Percentiles rank a stretch among this genome's conserved stretches.
phyloP scores from a whole-genome alignment of 2,797 vertebrate genomes.

The Tympanoctomys barrerae region DNA sequence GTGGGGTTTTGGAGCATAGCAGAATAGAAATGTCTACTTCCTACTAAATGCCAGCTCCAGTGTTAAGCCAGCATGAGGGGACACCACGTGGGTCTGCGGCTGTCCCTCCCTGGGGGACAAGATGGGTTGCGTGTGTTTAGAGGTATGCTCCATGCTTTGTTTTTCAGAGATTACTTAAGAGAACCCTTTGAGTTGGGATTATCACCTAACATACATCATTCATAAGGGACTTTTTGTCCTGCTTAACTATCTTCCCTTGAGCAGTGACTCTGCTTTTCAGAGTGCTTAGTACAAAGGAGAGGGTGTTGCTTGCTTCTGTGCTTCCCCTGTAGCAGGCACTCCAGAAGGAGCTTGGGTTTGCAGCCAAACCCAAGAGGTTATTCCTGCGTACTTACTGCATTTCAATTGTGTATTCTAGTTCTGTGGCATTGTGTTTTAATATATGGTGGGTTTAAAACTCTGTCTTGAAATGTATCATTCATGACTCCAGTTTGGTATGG shows the following conservation, averaged over 20 bases:
- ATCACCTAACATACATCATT: not conserved
- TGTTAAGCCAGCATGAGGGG: slow-evolving; percentile 18
- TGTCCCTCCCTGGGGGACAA: slow-evolving; percentile 10
- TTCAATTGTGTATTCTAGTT: not conserved
- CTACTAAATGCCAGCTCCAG: not conserved
- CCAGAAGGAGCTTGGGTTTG: not conserved
- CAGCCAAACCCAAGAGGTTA: slow-evolving; percentile 46
- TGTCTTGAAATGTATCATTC: slow-evolving; percentile 33
- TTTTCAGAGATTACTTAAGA: slow-evolving; percentile 50
- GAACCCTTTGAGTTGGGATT: slow-evolving; percentile 5
- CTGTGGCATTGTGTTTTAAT: slow-evolving; percentile 37
- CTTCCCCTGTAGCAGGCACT: not conserved
- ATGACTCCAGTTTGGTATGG: not conserved
- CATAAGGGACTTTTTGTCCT: slow-evolving; percentile 11
- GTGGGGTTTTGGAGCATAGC: not conserved
- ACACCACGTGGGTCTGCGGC: not conserved
- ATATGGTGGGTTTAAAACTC: slow-evolving; percentile 19
- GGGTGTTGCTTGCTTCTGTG: not conserved
- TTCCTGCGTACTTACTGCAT: not conserved
- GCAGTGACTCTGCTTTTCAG: slow-evolving; percentile 22
- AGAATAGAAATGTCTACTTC: not conserved
- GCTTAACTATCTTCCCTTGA: slow-evolving; percentile 13
- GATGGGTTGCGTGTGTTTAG: not conserved
- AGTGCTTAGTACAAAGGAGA: slow-evolving; percentile 52
- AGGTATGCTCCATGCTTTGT: not conserved